A percentile compares a stretch with the other conserved stretches of the same genome.
These are phyloP conservation scores for Clinocottus analis DNA, from an alignment of 2,113 vertebrate species.

Conservation along the genomic window DNA sequence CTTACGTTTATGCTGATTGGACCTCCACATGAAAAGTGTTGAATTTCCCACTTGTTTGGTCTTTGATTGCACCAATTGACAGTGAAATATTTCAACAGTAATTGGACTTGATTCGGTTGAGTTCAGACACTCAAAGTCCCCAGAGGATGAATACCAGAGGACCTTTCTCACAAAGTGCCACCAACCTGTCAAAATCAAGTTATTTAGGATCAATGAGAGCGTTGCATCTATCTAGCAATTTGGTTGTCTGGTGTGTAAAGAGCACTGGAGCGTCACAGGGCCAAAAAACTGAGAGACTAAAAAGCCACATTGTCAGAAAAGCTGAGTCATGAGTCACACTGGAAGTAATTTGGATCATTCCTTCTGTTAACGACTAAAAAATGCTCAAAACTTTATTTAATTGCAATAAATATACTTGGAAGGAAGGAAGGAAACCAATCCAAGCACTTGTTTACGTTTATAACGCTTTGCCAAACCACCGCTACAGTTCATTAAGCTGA, in stretches of 20 bases:
- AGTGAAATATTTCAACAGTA: background rate
- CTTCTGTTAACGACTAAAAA: background rate
- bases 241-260: background rate
- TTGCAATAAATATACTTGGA: background rate
- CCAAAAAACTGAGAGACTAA: background rate
- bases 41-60: background rate
- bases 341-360: background rate
- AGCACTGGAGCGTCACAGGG: background rate
- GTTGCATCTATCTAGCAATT: too few relatives aligned
- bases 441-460: background rate
- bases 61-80: background rate
- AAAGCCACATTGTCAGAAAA: background rate
- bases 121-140: background rate
- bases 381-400: background rate
- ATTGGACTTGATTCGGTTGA: background rate
- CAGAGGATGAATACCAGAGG: background rate
- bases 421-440: background rate
- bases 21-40: background rate
- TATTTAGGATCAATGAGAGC: too few relatives aligned
- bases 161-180: background rate
- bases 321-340: background rate
- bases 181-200: background rate
- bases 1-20: background rate
- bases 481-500: background rate
- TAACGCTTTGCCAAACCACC: constrained; percentile 5